Conservation (phyloP, 92 coral and sea anemone genomes). For the Umimayanthus chanpuru region DNA sequence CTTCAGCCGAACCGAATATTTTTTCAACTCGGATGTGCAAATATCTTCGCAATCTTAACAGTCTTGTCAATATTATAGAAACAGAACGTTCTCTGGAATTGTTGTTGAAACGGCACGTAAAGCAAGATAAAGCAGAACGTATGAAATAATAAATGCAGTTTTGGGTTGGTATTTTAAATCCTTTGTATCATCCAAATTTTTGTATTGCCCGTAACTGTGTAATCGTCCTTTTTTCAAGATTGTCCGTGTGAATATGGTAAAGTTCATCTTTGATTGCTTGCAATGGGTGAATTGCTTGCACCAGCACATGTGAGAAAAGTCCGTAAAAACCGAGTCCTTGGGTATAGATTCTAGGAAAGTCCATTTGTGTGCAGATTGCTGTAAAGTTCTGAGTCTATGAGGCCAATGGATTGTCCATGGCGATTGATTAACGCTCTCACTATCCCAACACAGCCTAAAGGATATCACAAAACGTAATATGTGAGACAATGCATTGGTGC, state of each 20-base stretch:
- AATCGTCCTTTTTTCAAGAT: constrained; percentile 37
- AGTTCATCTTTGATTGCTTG: constrained; percentile 38
- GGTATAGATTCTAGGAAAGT: constrained; percentile 39
- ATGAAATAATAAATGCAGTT: constrained; percentile 19
- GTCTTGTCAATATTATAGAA: neutral
- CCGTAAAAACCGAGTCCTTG: constrained; percentile 40
- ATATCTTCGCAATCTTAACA: neutral
- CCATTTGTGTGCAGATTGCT: constrained; percentile 43
- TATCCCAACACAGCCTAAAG: constrained; percentile 67
- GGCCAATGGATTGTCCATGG: constrained; percentile 51
- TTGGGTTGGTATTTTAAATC: constrained; percentile 31
- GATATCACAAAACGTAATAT: constrained; percentile 62
- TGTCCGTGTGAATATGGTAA: constrained; percentile 42
- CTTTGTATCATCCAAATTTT: constrained; percentile 33
- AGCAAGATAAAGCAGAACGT: neutral
- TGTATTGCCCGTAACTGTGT: constrained; percentile 41
- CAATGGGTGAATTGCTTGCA: constrained; percentile 45
- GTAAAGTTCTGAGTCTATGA: constrained; percentile 44
- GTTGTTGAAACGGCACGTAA: neutral
- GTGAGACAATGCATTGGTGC: constrained; percentile 38
- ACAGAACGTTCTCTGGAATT: constrained; percentile 1
- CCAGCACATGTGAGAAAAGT: constrained; percentile 41
- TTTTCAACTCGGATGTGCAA: neutral
- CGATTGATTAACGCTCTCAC: constrained; percentile 49
- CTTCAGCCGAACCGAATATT: neutral